phyloP scores from a whole-genome alignment of 2,113 vertebrate species.

The Etia nguti region DNA sequence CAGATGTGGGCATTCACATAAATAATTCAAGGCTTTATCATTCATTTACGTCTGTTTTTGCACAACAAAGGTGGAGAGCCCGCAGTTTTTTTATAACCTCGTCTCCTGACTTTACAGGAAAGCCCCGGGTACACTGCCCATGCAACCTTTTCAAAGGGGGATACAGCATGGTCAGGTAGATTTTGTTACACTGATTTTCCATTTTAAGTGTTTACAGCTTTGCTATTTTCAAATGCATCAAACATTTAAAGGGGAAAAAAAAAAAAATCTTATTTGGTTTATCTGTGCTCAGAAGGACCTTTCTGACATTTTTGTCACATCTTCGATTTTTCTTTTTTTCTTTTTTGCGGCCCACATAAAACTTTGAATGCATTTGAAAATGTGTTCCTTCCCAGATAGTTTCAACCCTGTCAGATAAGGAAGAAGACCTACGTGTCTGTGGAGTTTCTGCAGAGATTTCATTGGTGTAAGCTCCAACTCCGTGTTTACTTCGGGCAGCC shows the following conservation, averaged over 20 bases:
- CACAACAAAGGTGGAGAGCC: conserved; percentile 23
- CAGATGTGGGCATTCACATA: conserved; percentile 16
- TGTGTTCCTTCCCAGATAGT: conserved; percentile 15
- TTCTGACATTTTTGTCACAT: conserved; percentile 15
- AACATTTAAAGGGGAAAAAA: background rate
- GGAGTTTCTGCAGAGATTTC: conserved; percentile 96
- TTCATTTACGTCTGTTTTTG: conserved; percentile 25
- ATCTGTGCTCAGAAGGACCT: background rate
- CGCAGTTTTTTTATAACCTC: conserved; percentile 46
- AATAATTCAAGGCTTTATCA: conserved; percentile 42
- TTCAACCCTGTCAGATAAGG: conserved; percentile 58
- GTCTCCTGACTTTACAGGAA: conserved; percentile 62
- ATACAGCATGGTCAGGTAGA: conserved; percentile 38
- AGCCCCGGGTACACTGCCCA: conserved; percentile 37
- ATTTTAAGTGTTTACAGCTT: conserved; percentile 17
- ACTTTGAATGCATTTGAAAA: conserved; percentile 65
- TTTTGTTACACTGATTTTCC: conserved; percentile 4
- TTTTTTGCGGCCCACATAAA: background rate
- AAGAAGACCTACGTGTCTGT: conserved; percentile 98
- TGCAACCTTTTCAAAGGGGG: conserved; percentile 48
- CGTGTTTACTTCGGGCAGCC: conserved; percentile 91
- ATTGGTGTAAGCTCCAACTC: conserved; percentile 91
- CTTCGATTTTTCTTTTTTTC: background rate
- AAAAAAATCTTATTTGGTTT: background rate
- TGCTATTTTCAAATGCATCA: conserved; percentile 69